A percentile compares a stretch with the other conserved stretches of the same genome.
These are phyloP conservation scores for Drosophila quinaria DNA, from an alignment of 2,888 invertebrate species.

Conservation along the genomic window DNA sequence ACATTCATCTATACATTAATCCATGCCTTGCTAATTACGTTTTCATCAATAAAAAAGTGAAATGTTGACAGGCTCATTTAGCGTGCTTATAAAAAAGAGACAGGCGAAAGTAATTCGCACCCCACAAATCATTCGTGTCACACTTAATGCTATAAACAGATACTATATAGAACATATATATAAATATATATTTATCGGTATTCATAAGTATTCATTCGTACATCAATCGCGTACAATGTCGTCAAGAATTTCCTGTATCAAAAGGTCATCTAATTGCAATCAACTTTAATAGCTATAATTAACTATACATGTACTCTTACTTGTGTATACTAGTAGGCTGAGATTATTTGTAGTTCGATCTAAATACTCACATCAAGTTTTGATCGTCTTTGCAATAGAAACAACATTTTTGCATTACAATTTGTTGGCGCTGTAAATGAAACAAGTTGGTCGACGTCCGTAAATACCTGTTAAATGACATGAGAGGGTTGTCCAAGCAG, in stretches of 20 bases:
- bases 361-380: constrained; percentile 39
- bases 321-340: constrained; percentile 2
- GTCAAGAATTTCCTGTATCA: constrained; percentile 42
- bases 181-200: background rate
- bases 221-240: constrained; percentile 1
- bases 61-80: constrained; percentile 65
- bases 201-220: constrained; percentile 5
- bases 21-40: constrained; percentile 19
- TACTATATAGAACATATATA: constrained; percentile 2
- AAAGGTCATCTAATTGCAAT: constrained; percentile 70
- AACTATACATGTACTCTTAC: constrained; percentile 27
- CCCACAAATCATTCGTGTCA: constrained; percentile 30
- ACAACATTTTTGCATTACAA: constrained; percentile 79
- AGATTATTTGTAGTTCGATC: constrained; percentile 22
- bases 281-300: constrained; percentile 64
- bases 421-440: constrained; percentile 28
- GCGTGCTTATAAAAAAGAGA: constrained; percentile 50
- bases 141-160: constrained; percentile 2
- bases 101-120: constrained; percentile 63
- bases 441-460: constrained; percentile 16
- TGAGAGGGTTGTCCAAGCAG: constrained; percentile 46
- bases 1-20: background rate
- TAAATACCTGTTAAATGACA: background rate
- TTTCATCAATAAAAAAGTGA: constrained; percentile 49
- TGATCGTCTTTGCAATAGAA: constrained; percentile 51